A percentile compares a stretch with the other conserved stretches of the same genome.
These are phyloP conservation scores for Xylota segnis DNA, from an alignment of 2,888 invertebrate species.

Conservation along the genomic window DNA sequence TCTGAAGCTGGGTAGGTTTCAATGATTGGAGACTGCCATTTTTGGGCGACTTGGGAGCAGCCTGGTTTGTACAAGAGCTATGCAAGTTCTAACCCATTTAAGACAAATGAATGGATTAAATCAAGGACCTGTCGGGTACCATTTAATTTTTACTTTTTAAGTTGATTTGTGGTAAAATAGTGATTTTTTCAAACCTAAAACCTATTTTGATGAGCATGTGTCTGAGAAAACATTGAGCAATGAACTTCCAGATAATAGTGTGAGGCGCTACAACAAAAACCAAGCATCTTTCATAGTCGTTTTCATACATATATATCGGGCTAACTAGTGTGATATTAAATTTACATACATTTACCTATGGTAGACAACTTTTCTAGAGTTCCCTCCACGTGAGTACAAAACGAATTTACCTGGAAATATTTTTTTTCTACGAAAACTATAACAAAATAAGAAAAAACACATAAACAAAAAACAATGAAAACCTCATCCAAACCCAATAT, in stretches of 20 bases:
- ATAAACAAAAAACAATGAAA: conserved; percentile 77
- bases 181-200: not conserved
- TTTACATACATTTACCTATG: not conserved
- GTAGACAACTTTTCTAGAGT: conserved; percentile 5
- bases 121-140: too few species aligned
- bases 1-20: too few species aligned
- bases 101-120: too few species aligned
- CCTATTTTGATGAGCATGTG: conserved; percentile 41
- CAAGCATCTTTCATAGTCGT: not conserved
- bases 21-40: too few species aligned
- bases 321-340: not conserved
- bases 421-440: not conserved
- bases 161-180: too few species aligned
- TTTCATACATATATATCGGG: not conserved
- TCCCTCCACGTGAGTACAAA: conserved; percentile 38
- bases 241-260: conserved; percentile 1
- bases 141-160: too few species aligned
- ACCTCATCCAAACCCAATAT: conserved; percentile 80
- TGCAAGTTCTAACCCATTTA: too few species aligned
- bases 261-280: not conserved
- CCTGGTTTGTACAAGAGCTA: too few species aligned
- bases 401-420: conserved; percentile 11
- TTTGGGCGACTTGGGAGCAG: too few species aligned
- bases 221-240: not conserved
- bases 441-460: conserved; percentile 1